Base-by-base conservation (phyloP, 1,140 invertebrate genomes). In the Hydropsyche tenuis region DNA sequence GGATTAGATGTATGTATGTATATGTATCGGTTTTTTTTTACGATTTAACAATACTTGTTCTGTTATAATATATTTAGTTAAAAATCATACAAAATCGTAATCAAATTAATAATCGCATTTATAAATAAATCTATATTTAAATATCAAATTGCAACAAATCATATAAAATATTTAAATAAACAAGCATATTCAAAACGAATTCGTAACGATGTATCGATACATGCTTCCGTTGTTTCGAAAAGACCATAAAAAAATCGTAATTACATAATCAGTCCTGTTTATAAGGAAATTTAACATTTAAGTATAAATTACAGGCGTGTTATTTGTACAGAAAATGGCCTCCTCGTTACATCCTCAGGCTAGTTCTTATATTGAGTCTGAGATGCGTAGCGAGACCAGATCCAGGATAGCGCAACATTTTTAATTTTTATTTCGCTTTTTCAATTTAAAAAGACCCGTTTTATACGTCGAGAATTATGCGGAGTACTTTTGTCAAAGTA, bases 251-350 rank as follows among this genome's bases (percentile, higher is more conserved):
- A 23, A 68, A 22, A 16, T n/a, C 65, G 27, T 70, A 70, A 70
- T 70, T 70, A 56, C 68, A 70, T 70, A 56, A 70, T 70, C 68
- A 56, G 27, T 56, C 51, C 14, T 45, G 68, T 53, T 56, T 42
- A 42, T 70, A 70, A n/a, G 68, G 56, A 56, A 56, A 56, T 70
- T 56, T 22, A 25, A 69, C 25, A 18, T 70, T 42, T 56, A 48
- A 45, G 25, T 56, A 70, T 70, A 56, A 70, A 70, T 70, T 70
- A 70, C 68, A 45, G 43, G 16, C 43, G 18, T 68, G 22, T 68
- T 68, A 68, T 68, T 70, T 70, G 68, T 70, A 70, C 16, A 70
- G 23, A 70, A 70, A 70, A 53, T 70, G n/a, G 42, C 25, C 45
- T 48, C 22, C 43, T 53, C 22, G 42, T 51, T 48, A 45, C 23